phyloP scores from a whole-genome alignment of 2,888 invertebrate species.

The Magallana nippona region DNA sequence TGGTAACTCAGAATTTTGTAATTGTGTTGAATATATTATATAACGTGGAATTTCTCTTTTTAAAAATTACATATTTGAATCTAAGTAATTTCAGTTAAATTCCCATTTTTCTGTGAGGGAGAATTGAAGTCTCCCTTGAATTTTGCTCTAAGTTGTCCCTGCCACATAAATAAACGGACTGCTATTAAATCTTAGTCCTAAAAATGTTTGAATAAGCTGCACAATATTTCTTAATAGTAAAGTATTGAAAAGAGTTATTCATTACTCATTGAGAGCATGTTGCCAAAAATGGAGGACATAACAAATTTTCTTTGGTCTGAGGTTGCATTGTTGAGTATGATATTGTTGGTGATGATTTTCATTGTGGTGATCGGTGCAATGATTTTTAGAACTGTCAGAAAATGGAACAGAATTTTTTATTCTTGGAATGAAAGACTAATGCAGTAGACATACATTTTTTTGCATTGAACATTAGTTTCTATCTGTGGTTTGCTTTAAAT shows the following conservation, averaged over 20 bases:
- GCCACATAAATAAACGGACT: neutral
- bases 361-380: slow-evolving; percentile 27
- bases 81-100: neutral
- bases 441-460: neutral
- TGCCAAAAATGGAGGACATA: slow-evolving; percentile 26
- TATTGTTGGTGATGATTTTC: slow-evolving; percentile 13
- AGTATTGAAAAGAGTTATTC: neutral
- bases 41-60: neutral
- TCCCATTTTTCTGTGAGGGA: neutral
- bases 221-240: slow-evolving; percentile 7
- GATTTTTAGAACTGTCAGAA: slow-evolving; percentile 24
- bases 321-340: slow-evolving; percentile 23
- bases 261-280: slow-evolving; percentile 7
- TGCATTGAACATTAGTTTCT: slow-evolving; percentile 13
- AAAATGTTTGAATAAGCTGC: slow-evolving; percentile 4
- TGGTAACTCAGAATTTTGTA: too few species aligned
- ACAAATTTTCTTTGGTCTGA: slow-evolving; percentile 10
- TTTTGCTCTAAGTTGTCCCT: neutral
- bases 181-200: slow-evolving; percentile 12
- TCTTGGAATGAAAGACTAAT: slow-evolving; percentile 24
- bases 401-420: slow-evolving; percentile 24
- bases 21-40: neutral
- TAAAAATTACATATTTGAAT: slow-evolving; percentile 1
- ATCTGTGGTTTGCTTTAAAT: slow-evolving; percentile 12
- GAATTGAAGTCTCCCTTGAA: neutral